Evolutionary conservation across 2,797 vertebrate species (phyloP).

Genomic region (Notoglanidium macrostoma): DNA sequence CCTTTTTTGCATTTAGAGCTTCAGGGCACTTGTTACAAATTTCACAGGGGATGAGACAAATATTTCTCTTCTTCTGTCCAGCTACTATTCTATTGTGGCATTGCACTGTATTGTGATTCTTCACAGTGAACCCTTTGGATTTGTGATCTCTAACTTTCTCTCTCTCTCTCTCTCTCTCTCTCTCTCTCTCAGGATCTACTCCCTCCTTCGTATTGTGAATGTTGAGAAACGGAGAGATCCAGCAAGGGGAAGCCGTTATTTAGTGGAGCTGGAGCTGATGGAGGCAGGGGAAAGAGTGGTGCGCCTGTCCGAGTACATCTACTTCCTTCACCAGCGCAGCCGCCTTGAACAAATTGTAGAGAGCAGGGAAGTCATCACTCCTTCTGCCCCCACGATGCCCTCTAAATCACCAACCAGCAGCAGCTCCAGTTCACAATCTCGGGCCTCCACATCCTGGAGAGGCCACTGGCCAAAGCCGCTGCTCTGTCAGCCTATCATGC

Average conservation of each 20-base stretch:
- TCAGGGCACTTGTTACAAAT: background rate
- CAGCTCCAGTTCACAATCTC: slow-evolving; percentile 51
- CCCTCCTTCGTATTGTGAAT: slow-evolving; percentile 51
- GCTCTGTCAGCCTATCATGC: slow-evolving; percentile 87
- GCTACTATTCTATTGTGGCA: background rate
- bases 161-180: background rate
- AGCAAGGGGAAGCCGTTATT: slow-evolving; percentile 91
- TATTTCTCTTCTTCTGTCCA: background rate
- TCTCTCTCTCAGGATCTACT: slow-evolving; percentile 50
- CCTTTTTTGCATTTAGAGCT: background rate
- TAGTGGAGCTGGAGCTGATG: slow-evolving; percentile 92
- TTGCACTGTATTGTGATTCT: background rate
- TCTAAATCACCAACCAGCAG: slow-evolving; percentile 35
- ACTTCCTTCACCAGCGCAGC: slow-evolving; percentile 86
- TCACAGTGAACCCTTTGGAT: background rate
- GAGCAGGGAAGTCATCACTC: slow-evolving; percentile 64
- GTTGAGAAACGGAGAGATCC: slow-evolving; percentile 96
- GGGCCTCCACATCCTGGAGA: slow-evolving; percentile 75
- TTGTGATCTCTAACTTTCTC: background rate
- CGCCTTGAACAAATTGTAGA: slow-evolving; percentile 76
- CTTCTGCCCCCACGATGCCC: slow-evolving; percentile 59
- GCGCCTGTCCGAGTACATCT: slow-evolving; percentile 92
- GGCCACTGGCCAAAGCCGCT: slow-evolving; percentile 83
- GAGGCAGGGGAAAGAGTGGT: slow-evolving; percentile 86
- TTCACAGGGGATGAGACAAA: background rate